Conservation (phyloP, 2,797 vertebrate species). For the Cyprinella venusta region DNA sequence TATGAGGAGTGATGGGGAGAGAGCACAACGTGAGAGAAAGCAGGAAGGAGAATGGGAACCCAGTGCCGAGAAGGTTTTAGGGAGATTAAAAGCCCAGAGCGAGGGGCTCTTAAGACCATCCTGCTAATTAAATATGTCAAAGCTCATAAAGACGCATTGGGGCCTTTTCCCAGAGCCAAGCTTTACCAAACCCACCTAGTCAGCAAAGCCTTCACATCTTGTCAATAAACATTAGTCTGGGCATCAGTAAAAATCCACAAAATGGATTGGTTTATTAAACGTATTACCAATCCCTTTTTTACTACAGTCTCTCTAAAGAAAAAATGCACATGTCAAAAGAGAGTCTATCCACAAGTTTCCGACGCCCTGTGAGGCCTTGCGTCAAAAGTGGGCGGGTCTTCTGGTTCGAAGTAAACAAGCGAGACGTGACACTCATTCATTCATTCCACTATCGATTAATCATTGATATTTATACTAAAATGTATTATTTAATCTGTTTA, state of each 20-base stretch:
- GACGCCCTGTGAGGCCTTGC: no score
- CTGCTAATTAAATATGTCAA: conserved; percentile 90
- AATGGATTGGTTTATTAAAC: conserved; percentile 68
- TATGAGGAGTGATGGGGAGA: conserved; percentile 20
- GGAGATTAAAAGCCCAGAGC: conserved; percentile 82
- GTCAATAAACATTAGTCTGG: conserved; percentile 85
- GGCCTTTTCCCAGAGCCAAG: conserved; percentile 77
- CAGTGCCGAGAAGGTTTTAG: conserved; percentile 70
- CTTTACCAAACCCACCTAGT: conserved; percentile 82
- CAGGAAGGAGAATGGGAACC: conserved; percentile 15
- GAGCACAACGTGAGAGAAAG: conserved; percentile 7
- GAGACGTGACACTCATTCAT: no score
- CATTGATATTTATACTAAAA: no score
- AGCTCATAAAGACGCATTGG: conserved; percentile 85
- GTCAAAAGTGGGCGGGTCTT: no score
- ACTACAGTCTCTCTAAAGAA: conserved; percentile 42
- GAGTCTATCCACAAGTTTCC: neutral
- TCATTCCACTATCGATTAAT: no score
- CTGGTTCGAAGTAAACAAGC: no score
- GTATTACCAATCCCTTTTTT: conserved; percentile 55
- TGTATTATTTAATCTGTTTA: no score
- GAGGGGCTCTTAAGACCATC: conserved; percentile 85
- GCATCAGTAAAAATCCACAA: conserved; percentile 79
- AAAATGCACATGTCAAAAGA: conserved; percentile 56
- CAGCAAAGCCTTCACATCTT: conserved; percentile 82